These are phyloP conservation scores for Lepisosteus oculatus DNA, from an alignment of 2,113 vertebrate genomes.

Conservation along the genomic window DNA sequence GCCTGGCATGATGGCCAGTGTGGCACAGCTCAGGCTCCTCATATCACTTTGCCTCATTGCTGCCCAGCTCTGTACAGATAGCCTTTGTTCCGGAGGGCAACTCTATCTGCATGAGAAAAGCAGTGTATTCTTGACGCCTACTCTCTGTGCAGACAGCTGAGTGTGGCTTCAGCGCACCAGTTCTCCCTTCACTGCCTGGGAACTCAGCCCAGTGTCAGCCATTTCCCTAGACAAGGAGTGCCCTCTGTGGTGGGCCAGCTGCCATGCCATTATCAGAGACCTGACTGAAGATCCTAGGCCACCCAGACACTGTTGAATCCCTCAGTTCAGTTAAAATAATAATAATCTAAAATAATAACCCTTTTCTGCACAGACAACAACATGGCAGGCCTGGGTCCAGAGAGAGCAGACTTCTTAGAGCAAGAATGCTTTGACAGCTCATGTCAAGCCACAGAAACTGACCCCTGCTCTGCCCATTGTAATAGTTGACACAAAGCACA, in stretches of 20 bases:
- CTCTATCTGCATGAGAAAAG: slow-evolving; percentile 4
- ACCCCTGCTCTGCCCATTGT: not conserved
- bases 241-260: not conserved
- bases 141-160: not conserved
- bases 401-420: not conserved
- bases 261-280: not conserved
- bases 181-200: not conserved
- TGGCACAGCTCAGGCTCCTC: not conserved
- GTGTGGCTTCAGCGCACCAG: not conserved
- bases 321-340: no score
- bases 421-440: not conserved
- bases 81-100: slow-evolving; percentile 3
- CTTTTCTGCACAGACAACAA: not conserved
- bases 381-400: not conserved
- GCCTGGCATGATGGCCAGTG: not conserved
- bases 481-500: slow-evolving; percentile 7
- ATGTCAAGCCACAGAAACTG: not conserved
- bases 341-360: no score
- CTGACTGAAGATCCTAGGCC: not conserved
- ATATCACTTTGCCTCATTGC: not conserved
- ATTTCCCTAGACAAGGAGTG: not conserved
- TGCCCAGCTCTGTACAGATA: not conserved
- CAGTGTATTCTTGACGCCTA: not conserved
- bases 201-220: not conserved
- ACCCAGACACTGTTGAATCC: no score